Conservation (phyloP, 1,140 invertebrate genomes). For the Listronotus bonariensis region DNA sequence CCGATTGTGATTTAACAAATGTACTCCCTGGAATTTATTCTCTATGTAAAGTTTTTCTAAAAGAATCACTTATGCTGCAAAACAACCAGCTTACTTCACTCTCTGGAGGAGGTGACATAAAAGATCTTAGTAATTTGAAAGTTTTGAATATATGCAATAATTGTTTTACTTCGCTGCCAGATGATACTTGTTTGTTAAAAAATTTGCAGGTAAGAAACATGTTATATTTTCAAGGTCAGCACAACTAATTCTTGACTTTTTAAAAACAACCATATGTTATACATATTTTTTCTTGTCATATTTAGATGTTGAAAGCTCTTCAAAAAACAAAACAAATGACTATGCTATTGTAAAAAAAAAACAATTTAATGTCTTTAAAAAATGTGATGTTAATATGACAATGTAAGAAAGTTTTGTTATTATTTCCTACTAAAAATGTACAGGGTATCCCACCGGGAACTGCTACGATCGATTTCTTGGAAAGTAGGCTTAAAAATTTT, state of each 20-base stretch:
- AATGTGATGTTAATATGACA: too few species aligned
- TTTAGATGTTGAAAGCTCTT: too few species aligned
- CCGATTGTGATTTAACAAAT: slow-evolving; percentile 69
- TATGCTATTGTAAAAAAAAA: too few species aligned
- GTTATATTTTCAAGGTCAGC: neutral
- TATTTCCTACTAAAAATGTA: too few species aligned
- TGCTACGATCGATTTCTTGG: too few species aligned
- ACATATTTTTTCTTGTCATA: too few species aligned
- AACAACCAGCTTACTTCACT: slow-evolving; percentile 70
- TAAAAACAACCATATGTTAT: slow-evolving; percentile 6
- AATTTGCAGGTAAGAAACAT: slow-evolving; percentile 64
- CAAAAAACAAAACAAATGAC: too few species aligned
- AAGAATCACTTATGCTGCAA: slow-evolving; percentile 69
- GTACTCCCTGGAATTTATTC: slow-evolving; percentile 76
- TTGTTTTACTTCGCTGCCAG: slow-evolving; percentile 65
- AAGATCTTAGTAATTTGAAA: slow-evolving; percentile 69
- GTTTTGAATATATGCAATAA: slow-evolving; percentile 75
- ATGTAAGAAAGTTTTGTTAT: too few species aligned
- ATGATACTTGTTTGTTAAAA: slow-evolving; percentile 64
- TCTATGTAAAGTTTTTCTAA: slow-evolving; percentile 77
- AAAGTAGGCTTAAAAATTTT: too few species aligned
- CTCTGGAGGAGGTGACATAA: slow-evolving; percentile 70
- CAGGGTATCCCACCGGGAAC: too few species aligned
- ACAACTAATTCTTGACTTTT: neutral
- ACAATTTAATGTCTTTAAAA: too few species aligned